Evolutionary conservation across 2,888 invertebrate genomes (phyloP).

Genomic region (Phyllotreta cruciferae): DNA sequence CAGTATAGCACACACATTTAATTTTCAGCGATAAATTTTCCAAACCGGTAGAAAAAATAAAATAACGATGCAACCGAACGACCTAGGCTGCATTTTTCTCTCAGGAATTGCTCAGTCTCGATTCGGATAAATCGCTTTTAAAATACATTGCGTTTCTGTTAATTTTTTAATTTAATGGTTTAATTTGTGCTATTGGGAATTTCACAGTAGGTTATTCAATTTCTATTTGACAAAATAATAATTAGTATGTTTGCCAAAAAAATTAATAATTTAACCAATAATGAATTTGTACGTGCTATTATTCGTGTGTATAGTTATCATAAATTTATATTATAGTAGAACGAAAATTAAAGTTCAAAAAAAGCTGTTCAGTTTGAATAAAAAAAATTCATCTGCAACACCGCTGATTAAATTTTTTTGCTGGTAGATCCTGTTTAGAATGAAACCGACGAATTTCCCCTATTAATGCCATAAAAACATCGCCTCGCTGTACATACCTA

Average conservation of each 20-base stretch:
- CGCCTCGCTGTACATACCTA: neutral
- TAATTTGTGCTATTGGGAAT: no score
- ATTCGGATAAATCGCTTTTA: neutral
- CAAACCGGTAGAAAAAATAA: neutral
- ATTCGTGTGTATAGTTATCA: no score
- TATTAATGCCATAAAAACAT: slow-evolving; percentile 6
- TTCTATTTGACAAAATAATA: no score
- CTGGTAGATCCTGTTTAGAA: neutral
- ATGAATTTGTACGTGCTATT: no score
- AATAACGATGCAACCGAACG: slow-evolving; percentile 5
- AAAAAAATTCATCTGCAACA: no score
- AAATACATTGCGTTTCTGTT: neutral
- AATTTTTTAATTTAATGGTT: no score
- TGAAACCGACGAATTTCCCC: neutral
- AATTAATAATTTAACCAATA: no score
- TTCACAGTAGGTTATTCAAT: no score
- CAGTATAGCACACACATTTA: slow-evolving; percentile 9
- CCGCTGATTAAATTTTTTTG: neutral
- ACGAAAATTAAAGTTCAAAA: no score
- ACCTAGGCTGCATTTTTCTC: slow-evolving; percentile 3
- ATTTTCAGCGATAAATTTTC: slow-evolving; percentile 11
- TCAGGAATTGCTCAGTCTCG: slow-evolving; percentile 7
- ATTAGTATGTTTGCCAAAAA: no score
- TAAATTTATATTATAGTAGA: no score
- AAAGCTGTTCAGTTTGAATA: no score